These are phyloP conservation scores for Ceratotherium simum DNA, from an alignment of 2,113 vertebrate species.

Conservation along the genomic window DNA sequence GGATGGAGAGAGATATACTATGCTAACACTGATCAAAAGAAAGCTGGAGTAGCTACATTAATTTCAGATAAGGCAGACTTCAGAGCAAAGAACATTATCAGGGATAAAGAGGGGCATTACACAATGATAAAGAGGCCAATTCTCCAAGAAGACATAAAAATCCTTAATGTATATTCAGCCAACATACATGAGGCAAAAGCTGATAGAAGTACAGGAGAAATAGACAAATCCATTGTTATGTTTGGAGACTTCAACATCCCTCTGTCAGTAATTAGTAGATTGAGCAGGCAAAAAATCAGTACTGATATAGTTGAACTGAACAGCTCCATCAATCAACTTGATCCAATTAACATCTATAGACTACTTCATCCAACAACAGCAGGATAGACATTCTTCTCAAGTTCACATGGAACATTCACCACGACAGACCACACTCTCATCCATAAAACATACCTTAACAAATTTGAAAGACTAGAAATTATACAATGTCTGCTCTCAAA, in stretches of 20 bases:
- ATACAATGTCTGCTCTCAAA: not conserved
- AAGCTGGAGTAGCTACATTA: not conserved
- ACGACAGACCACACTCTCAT: not conserved
- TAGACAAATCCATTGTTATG: not conserved
- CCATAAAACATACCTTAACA: not conserved
- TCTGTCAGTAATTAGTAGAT: not conserved
- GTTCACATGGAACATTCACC: not conserved
- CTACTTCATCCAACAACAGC: not conserved
- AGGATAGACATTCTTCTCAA: not conserved
- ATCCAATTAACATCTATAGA: not conserved
- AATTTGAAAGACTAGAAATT: not conserved
- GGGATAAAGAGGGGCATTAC: not conserved
- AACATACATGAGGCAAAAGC: not conserved
- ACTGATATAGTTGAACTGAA: not conserved
- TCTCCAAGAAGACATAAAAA: not conserved
- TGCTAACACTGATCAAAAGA: not conserved
- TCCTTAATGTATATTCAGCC: not conserved
- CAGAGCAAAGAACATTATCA: not conserved
- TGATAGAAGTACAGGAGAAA: not conserved
- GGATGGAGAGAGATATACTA: not conserved
- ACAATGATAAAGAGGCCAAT: not conserved
- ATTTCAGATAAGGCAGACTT: slow-evolving; percentile 1
- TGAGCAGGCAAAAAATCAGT: not conserved
- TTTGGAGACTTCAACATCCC: not conserved
- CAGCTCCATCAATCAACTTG: not conserved